Evolutionary conservation across 2,797 vertebrate species (phyloP).

Genomic region (Cebuella pygmaea): DNA sequence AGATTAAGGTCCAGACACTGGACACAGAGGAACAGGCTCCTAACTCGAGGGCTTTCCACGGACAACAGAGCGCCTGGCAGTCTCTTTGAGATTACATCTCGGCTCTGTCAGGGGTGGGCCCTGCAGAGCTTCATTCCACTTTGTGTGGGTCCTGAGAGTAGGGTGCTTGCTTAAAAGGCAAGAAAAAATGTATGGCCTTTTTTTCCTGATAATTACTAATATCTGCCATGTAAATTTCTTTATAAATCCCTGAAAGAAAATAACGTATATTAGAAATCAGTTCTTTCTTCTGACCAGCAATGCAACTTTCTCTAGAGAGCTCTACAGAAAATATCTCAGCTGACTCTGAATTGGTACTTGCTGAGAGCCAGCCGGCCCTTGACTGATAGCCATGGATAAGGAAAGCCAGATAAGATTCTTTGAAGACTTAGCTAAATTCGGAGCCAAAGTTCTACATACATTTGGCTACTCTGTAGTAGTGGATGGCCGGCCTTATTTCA

Average conservation of each 20-base stretch:
- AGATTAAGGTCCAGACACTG: not conserved
- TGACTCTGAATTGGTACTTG: not conserved
- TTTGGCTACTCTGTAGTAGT: not conserved
- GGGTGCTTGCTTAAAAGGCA: not conserved
- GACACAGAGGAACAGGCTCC: not conserved
- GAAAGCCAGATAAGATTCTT: slow-evolving; percentile 49
- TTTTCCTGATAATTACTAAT: slow-evolving; percentile 16
- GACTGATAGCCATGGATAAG: slow-evolving; percentile 22
- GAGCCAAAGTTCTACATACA: not conserved
- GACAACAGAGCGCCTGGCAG: not conserved
- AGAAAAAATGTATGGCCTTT: not conserved
- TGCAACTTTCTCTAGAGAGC: not conserved
- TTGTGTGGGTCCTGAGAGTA: not conserved
- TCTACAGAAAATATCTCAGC: not conserved
- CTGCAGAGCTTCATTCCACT: not conserved
- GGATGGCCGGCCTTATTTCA: not conserved
- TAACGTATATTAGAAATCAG: not conserved
- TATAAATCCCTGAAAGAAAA: not conserved
- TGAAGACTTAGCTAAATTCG: slow-evolving; percentile 37
- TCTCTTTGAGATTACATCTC: slow-evolving; percentile 8
- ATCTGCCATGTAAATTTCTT: slow-evolving; percentile 8
- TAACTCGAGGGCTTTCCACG: not conserved
- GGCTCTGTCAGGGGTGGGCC: not conserved
- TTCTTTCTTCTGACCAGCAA: not conserved
- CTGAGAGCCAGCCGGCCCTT: not conserved